Percentiles rank a stretch among this genome's conserved stretches.
These are phyloP conservation scores for Hofmannophila pseudospretella DNA, from an alignment of 2,888 invertebrate species.

Conservation along the genomic window DNA sequence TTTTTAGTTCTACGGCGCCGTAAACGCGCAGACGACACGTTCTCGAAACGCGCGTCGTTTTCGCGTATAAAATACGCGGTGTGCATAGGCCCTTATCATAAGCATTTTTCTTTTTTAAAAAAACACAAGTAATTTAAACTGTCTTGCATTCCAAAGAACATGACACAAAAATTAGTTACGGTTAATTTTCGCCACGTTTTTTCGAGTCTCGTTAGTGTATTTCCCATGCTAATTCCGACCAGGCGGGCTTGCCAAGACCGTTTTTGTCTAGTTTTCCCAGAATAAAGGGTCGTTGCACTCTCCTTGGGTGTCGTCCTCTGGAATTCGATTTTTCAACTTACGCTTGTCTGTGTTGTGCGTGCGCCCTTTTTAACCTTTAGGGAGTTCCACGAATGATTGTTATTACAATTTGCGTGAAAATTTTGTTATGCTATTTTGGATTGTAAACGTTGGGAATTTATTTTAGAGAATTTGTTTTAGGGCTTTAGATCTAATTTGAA, in stretches of 20 bases:
- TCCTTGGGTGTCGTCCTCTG: constrained; percentile 47
- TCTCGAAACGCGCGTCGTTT: no score
- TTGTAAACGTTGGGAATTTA: background rate
- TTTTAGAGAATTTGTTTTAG: background rate
- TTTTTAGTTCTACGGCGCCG: no score
- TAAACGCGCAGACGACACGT: no score
- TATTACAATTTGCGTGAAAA: constrained; percentile 26
- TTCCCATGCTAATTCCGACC: constrained; percentile 54
- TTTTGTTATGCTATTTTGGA: constrained; percentile 4
- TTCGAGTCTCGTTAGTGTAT: constrained; percentile 16
- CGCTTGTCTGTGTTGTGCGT: constrained; percentile 8
- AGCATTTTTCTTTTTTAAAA: background rate
- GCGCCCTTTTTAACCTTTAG: constrained; percentile 8
- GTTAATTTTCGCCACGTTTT: background rate
- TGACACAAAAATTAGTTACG: constrained; percentile 23
- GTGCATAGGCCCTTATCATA: background rate
- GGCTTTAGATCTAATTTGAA: no score
- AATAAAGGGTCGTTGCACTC: constrained; percentile 52
- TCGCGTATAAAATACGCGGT: no score
- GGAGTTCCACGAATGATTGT: constrained; percentile 12
- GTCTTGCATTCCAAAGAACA: constrained; percentile 9
- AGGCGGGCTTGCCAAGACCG: constrained; percentile 55
- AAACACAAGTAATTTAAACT: background rate
- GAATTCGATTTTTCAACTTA: constrained; percentile 40
- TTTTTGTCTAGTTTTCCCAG: constrained; percentile 55